Percentiles rank a stretch among this genome's conserved stretches.
Conservation (phyloP, 2,113 vertebrate genomes). For the Stomatorhinus ivindoensis region DNA sequence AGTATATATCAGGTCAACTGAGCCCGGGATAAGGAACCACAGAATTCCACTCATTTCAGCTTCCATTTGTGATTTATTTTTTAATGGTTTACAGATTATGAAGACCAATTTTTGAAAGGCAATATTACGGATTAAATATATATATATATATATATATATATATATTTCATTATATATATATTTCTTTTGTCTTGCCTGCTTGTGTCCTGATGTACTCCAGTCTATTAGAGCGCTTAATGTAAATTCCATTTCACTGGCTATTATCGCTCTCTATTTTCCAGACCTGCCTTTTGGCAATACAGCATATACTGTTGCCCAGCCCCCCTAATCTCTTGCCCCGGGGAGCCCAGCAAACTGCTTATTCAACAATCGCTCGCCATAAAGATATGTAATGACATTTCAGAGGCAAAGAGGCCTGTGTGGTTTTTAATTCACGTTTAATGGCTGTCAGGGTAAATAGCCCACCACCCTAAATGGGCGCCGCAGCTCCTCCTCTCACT, state of each 20-base stretch:
- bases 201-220: conserved; percentile 59
- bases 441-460: conserved; percentile 67
- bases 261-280: conserved; percentile 55
- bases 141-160: too few relatives aligned
- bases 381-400: conserved; percentile 74
- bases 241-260: conserved; percentile 72
- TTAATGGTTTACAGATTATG: neutral
- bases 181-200: conserved; percentile 39
- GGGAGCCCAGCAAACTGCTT: conserved; percentile 67
- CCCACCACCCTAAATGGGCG: conserved; percentile 62
- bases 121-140: neutral
- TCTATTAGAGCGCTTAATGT: conserved; percentile 68
- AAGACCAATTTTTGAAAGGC: neutral
- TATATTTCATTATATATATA: conserved; percentile 37
- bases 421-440: conserved; percentile 78
- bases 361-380: conserved; percentile 69
- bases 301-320: conserved; percentile 31
- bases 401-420: conserved; percentile 68
- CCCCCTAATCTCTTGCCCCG: conserved; percentile 43
- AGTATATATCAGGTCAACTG: neutral
- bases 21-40: neutral
- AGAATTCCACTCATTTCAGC: neutral
- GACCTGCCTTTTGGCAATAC: conserved; percentile 48
- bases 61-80: neutral
- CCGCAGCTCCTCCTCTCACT: conserved; percentile 42